Conservation (phyloP, 2,797 vertebrate species). For the Erpetoichthys calabaricus region DNA sequence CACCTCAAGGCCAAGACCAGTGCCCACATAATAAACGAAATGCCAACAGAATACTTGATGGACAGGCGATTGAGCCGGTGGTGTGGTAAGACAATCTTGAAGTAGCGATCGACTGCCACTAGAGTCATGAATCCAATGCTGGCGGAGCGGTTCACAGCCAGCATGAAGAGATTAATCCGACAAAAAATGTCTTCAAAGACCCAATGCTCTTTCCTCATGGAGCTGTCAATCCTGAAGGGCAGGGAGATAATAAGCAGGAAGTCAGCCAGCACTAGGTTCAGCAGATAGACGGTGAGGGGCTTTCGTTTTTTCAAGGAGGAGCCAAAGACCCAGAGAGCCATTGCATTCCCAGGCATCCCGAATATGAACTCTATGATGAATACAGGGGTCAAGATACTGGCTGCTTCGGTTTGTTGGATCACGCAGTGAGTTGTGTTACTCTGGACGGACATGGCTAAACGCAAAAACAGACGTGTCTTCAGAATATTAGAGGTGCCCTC, state of each 20-base stretch:
- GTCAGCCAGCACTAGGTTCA: constrained; percentile 47
- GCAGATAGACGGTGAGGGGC: constrained; percentile 40
- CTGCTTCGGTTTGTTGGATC: neutral
- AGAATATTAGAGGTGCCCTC: too few relatives aligned
- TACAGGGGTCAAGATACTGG: constrained; percentile 24
- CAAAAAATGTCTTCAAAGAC: constrained; percentile 28
- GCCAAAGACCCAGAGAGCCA: constrained; percentile 48
- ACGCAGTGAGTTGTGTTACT: neutral
- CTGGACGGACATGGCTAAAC: neutral
- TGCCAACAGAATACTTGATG: constrained; percentile 2
- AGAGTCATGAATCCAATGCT: constrained; percentile 45
- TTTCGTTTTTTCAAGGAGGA: constrained; percentile 37
- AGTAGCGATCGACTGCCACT: constrained; percentile 48
- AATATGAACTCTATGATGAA: constrained; percentile 46
- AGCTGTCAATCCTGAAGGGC: constrained; percentile 41
- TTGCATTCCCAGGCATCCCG: constrained; percentile 33
- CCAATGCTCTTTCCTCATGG: constrained; percentile 27
- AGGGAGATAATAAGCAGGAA: constrained; percentile 47
- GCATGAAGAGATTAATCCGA: constrained; percentile 42
- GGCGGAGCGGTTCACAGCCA: constrained; percentile 43
- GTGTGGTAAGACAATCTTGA: constrained; percentile 48
- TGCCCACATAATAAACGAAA: constrained; percentile 27
- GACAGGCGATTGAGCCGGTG: constrained; percentile 27
- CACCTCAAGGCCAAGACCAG: constrained; percentile 31
- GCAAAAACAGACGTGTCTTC: too few relatives aligned